Evolutionary conservation across 2,888 invertebrate genomes (phyloP), one percentile per base, ranked within the genome.

Genomic region (Sarcophaga subvicina): DNA sequence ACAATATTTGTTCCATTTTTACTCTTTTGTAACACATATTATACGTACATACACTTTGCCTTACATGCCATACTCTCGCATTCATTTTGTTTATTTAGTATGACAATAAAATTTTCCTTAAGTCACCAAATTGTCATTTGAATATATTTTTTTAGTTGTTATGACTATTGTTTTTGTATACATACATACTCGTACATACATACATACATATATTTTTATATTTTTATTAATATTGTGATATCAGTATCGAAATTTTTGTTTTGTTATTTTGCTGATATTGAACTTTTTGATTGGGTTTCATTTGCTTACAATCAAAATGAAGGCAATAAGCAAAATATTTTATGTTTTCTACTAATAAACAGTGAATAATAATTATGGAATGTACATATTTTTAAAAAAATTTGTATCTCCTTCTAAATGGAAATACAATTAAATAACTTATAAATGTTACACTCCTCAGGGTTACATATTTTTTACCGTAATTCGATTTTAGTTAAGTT

Each of bases 271-370:
- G 85, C 85, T 85, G 85, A 81, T 81, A 82, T 79, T 78, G 64
- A 81, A 81, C 75, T 79, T 81, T 81, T 85, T 85, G 73, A 81
- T 83, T 83, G 66, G 82, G 49, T 83, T 83, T 77, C 77, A 78
- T 83, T 72, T 66, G 62, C 71, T 66, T 72, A 78, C 54, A 54
- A 72, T 27, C 25, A 83, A 63, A 83, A 66, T 77, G 11, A 77
- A 37, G 37, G 54, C 69, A 76, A 64, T 72, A 59, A 77, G 77
- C 59, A 78, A 72, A 25, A 62, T 77, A 78, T 72, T 77, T 72
- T 71, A 69, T 76, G 45, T 27, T 66, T 62, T 37, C 12, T 47
- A 64, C 59, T 20, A 14, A 66, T 77, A 67, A 11, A 67, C 72
- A 73, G 67, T 70, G 62, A 17, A 63, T 66, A 67, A 59, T 8